Evolutionary conservation across 2,113 vertebrate genomes (phyloP).

Genomic region (Enhydra lutris): DNA sequence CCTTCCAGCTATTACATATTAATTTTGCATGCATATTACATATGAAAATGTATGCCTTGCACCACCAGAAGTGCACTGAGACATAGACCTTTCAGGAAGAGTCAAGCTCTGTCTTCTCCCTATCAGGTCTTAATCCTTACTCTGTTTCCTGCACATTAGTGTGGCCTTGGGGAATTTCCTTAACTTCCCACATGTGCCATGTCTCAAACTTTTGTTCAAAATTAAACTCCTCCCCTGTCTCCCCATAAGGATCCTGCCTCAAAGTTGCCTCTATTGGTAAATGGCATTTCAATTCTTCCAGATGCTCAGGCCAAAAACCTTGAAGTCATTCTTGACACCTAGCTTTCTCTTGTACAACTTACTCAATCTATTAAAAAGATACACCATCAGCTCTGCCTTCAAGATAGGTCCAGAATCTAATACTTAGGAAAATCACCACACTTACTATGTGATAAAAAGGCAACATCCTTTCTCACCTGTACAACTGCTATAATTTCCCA

Average conservation of each 20-base stretch:
- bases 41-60: not conserved
- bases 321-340: not conserved
- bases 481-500: not conserved
- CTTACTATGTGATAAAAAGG: not conserved
- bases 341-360: not conserved
- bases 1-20: not conserved
- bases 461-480: not conserved
- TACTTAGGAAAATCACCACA: not conserved
- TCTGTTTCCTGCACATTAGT: not conserved
- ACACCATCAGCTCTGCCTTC: not conserved
- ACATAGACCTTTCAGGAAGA: not conserved
- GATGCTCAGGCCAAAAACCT: not conserved
- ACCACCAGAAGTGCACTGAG: not conserved
- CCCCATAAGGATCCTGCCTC: not conserved
- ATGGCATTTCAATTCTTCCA: not conserved
- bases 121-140: not conserved
- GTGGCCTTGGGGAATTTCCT: not conserved
- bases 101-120: not conserved
- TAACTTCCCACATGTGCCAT: not conserved
- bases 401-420: not conserved
- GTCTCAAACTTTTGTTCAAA: accelerated
- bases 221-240: not conserved
- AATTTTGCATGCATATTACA: not conserved
- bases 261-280: not conserved
- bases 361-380: not conserved